These are phyloP conservation scores for Euwallacea fornicatus DNA, from an alignment of 1,140 invertebrate species.

Conservation along the genomic window DNA sequence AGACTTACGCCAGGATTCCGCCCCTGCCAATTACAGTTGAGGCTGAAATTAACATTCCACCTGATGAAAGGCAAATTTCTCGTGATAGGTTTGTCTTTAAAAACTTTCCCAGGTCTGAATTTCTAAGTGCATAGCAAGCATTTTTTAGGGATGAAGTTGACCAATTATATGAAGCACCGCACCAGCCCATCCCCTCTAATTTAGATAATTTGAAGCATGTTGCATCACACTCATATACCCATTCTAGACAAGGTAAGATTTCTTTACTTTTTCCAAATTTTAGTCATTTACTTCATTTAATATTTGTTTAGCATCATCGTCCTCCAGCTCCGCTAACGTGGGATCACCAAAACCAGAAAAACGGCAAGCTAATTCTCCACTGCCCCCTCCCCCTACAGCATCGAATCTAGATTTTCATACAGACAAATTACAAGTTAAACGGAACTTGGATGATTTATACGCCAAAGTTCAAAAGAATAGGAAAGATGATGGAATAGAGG, in stretches of 20 bases:
- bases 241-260: constrained; percentile 63
- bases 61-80: constrained; percentile 28
- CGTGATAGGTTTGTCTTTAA: constrained; percentile 1
- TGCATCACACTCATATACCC: constrained; percentile 63
- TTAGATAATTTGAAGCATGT: constrained; percentile 64
- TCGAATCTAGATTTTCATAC: constrained; percentile 35
- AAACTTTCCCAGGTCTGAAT: too few relatives aligned
- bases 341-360: constrained; percentile 84
- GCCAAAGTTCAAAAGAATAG: constrained; percentile 79
- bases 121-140: too few relatives aligned
- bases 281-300: neutral
- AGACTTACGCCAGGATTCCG: constrained; percentile 86
- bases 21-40: constrained; percentile 61
- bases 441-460: constrained; percentile 81
- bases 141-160: constrained; percentile 21
- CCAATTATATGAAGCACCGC: constrained; percentile 44
- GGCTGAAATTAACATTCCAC: constrained; percentile 57
- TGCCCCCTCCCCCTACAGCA: constrained; percentile 64
- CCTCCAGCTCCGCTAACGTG: constrained; percentile 73
- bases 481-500: constrained; percentile 39
- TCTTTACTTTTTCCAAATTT: constrained; percentile 7
- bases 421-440: constrained; percentile 36
- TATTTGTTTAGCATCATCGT: constrained; percentile 62
- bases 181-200: constrained; percentile 61
- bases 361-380: constrained; percentile 80